Percentiles rank a stretch among this genome's conserved stretches.
These are phyloP conservation scores for Eremobia ochroleuca DNA, from an alignment of 2,888 invertebrate species.

Conservation along the genomic window DNA sequence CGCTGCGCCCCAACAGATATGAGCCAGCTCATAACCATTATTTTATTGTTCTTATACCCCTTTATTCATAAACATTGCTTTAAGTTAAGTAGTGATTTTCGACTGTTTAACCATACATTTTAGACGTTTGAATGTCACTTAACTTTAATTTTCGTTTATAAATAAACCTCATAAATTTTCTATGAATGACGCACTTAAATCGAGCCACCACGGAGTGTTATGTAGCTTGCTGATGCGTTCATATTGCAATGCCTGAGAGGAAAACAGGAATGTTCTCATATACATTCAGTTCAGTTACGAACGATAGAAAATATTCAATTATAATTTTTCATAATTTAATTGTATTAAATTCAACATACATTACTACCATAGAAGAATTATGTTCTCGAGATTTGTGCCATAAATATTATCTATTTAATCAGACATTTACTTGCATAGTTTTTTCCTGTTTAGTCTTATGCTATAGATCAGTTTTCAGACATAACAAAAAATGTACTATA, in stretches of 20 bases:
- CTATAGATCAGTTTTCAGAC: conserved; percentile 9
- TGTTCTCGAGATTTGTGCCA: conserved; percentile 37
- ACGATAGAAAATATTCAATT: conserved; percentile 32
- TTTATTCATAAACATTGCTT: not conserved
- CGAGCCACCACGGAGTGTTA: too few species aligned
- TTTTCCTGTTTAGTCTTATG: conserved; percentile 9
- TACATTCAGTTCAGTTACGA: not conserved
- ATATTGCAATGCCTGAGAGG: not conserved
- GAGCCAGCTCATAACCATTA: not conserved
- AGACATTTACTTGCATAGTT: conserved; percentile 16
- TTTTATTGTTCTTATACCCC: not conserved
- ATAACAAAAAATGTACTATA: conserved; percentile 17
- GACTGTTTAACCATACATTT: not conserved
- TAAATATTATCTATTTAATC: conserved; percentile 16
- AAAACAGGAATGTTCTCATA: not conserved
- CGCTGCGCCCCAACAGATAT: not conserved
- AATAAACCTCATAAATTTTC: not conserved
- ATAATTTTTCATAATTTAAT: conserved; percentile 20
- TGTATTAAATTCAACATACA: conserved; percentile 31
- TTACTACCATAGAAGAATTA: conserved; percentile 2
- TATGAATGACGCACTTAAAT: conserved; percentile 1
- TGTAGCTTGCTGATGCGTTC: not conserved
- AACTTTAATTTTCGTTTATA: not conserved
- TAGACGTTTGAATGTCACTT: not conserved
- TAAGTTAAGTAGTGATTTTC: not conserved